These are phyloP conservation scores for Garrulus glandarius DNA, from an alignment of 2,797 vertebrate genomes.

Conservation along the genomic window DNA sequence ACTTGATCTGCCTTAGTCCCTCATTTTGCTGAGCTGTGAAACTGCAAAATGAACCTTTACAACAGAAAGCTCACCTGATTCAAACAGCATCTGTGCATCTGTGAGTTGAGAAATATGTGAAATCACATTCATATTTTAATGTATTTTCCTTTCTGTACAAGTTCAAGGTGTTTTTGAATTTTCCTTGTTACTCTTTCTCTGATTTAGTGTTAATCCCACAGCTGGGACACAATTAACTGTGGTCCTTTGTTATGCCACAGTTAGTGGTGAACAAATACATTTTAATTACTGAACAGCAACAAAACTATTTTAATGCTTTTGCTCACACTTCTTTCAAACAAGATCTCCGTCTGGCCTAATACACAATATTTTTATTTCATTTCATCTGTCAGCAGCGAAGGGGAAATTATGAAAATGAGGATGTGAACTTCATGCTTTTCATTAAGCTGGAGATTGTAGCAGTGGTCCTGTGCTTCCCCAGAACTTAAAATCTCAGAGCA, in stretches of 20 bases:
- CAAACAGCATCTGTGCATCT: neutral
- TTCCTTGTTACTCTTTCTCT: neutral
- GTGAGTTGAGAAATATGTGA: neutral
- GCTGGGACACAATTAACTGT: neutral
- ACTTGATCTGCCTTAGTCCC: neutral
- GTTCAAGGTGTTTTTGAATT: neutral
- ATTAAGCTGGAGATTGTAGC: neutral
- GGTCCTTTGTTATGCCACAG: neutral
- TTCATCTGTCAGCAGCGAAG: neutral
- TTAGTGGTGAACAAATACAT: neutral
- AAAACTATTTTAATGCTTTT: neutral
- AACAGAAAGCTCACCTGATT: neutral
- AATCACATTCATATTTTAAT: neutral
- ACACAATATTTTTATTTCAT: neutral
- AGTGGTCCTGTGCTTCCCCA: neutral
- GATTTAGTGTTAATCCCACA: neutral
- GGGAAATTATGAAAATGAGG: neutral
- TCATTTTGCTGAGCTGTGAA: neutral
- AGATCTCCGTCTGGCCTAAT: neutral
- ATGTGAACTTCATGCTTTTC: neutral
- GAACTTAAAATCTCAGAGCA: neutral
- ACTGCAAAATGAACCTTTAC: neutral
- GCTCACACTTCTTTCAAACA: neutral
- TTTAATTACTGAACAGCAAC: neutral
- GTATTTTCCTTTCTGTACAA: neutral